Base-by-base conservation (phyloP, 2,888 invertebrate species). In the Autographa pulchrina region DNA sequence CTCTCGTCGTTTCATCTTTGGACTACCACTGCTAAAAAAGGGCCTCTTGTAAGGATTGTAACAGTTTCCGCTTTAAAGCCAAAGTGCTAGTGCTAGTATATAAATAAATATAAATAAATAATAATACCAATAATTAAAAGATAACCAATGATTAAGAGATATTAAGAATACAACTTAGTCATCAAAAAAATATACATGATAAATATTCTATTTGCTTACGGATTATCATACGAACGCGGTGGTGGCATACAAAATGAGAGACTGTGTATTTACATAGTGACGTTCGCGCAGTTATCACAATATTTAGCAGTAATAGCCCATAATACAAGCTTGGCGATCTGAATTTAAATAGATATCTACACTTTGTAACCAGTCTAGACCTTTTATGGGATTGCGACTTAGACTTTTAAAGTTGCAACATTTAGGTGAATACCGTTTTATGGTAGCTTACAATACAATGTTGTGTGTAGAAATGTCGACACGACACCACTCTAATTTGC, bases 281-380 rank as follows among this genome's bases (percentile, higher is more conserved):
- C 70, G 60, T 69, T 70, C 68, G 65, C 64, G 48, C 75, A 75
- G 74, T 80, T 77, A 75, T 74, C 82, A 74, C 73, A 80, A 78
- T 82, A 80, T 82, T 84, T 75, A 82, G 75, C 72, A 75, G 72
- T 78, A 77, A 74, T 73, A 43, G 71, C 65, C 74, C 66, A 71
- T 68, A 74, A 74, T 75, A 72, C 75, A 72, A 78, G 72, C 74
- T 80, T 71, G 70, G 68, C 67, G 72, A 80, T 84, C 82, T 85
- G 80, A 87, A 86, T 86, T 78, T 78, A 77, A 78, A 77, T 65
- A 69, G 52, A 62, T 68, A 61, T 18, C 11, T 61, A 81, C 69
- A 69, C 67, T 71, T 71, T 71, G 71, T 76, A 80, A 25, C 67
- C 16, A 11, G 63, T 78, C 77, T 76, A 75, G 80, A 71, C 80